Percentiles rank a stretch among this genome's conserved stretches.
Conservation (phyloP, 2,888 invertebrate genomes). For the Melolontha melolontha region DNA sequence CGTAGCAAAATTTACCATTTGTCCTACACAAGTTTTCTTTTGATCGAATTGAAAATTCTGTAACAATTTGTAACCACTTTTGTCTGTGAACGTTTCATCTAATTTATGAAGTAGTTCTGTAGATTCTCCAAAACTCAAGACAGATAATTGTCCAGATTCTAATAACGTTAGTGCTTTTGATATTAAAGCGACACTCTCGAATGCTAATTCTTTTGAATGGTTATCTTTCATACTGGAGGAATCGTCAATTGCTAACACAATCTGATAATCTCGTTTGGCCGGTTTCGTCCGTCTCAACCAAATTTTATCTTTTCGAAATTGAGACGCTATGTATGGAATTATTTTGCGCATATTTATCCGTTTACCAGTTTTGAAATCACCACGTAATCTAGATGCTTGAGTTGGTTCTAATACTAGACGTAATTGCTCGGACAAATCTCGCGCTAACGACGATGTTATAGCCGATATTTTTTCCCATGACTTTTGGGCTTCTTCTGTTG, state of each 20-base stretch:
- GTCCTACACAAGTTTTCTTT: conserved; percentile 87
- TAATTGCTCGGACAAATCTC: conserved; percentile 92
- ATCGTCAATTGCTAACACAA: conserved; percentile 96
- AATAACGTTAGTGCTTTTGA: conserved; percentile 89
- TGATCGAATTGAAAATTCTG: conserved; percentile 90
- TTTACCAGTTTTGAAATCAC: conserved; percentile 96
- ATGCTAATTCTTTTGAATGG: conserved; percentile 89
- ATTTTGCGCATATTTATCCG: conserved; percentile 98
- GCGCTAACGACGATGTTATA: conserved; percentile 74
- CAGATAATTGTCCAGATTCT: conserved; percentile 93
- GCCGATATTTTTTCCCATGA: conserved; percentile 75
- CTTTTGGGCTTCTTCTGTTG: conserved; percentile 65
- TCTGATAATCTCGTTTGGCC: conserved; percentile 95
- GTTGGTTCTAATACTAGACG: conserved; percentile 96
- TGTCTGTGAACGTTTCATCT: conserved; percentile 87
- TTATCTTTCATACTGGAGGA: conserved; percentile 93
- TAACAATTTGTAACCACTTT: conserved; percentile 84
- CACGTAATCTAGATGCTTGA: conserved; percentile 89
- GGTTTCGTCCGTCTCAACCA: conserved; percentile 97
- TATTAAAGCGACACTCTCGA: conserved; percentile 94
- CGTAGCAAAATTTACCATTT: conserved; percentile 83
- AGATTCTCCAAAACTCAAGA: conserved; percentile 91
- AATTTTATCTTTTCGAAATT: conserved; percentile 99
- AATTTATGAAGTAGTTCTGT: conserved; percentile 90
- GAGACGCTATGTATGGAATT: conserved; percentile 94